Evolutionary conservation across 1,140 invertebrate species (phyloP).

Genomic region (Drosophila quadrilineata): DNA sequence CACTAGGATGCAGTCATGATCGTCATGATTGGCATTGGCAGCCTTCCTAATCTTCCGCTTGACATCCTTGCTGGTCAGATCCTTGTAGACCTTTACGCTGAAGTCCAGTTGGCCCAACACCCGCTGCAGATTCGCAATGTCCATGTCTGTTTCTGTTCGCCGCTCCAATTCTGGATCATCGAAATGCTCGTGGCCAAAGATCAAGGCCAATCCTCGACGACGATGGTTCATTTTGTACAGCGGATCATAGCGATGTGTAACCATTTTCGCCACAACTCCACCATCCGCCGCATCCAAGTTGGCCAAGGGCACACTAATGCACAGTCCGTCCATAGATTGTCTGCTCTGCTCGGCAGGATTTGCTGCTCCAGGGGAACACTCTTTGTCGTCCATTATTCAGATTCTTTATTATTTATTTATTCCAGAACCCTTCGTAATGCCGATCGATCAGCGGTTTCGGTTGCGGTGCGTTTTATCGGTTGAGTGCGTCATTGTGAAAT

Average conservation of each 20-base stretch:
- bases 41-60: constrained; percentile 84
- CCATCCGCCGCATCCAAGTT: neutral
- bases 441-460: neutral
- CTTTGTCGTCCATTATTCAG: neutral
- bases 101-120: constrained; percentile 87
- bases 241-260: constrained; percentile 84
- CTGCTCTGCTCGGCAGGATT: too few species aligned
- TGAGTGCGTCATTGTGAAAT: neutral
- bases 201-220: constrained; percentile 89
- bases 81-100: constrained; percentile 84
- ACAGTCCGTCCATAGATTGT: too few species aligned
- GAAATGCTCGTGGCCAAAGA: constrained; percentile 94
- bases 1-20: constrained; percentile 89
- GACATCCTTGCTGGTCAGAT: constrained; percentile 85
- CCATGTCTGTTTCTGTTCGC: constrained; percentile 87
- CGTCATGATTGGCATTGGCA: constrained; percentile 87
- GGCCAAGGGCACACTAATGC: too few species aligned
- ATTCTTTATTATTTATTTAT: too few species aligned
- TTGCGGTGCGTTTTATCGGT: neutral
- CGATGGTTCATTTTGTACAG: constrained; percentile 93
- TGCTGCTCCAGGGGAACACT: too few species aligned
- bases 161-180: constrained; percentile 82
- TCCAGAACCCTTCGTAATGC: neutral
- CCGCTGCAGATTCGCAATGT: constrained; percentile 85
- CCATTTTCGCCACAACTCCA: constrained; percentile 81